These are phyloP conservation scores for Mactra quadrangularis DNA, from an alignment of 1,140 invertebrate species.

Conservation along the genomic window DNA sequence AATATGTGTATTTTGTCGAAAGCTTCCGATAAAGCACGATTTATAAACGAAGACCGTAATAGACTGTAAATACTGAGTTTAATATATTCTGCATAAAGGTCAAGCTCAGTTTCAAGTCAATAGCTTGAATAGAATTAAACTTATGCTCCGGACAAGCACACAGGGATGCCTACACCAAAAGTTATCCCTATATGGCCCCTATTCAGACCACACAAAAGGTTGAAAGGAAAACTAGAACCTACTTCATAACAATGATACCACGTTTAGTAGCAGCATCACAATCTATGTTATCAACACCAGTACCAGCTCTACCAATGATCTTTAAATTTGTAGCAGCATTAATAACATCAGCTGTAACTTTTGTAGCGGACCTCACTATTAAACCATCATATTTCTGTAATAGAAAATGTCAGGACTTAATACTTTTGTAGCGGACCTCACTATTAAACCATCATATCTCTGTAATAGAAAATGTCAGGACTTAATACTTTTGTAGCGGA, in stretches of 20 bases:
- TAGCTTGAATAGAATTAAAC: no score
- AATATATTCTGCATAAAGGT: no score
- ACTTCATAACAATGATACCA: slow-evolving; percentile 98
- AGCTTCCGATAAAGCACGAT: no score
- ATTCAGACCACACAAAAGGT: no score
- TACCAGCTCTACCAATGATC: slow-evolving; percentile 95
- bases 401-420: not conserved
- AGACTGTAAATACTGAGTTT: no score
- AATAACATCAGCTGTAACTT: slow-evolving; percentile 96
- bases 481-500: no score
- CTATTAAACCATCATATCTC: slow-evolving; percentile 95
- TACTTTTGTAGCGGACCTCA: slow-evolving; percentile 98
- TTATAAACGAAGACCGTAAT: no score
- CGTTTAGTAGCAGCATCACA: slow-evolving; percentile 92
- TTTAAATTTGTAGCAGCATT: slow-evolving; percentile 90
- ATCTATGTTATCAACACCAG: slow-evolving; percentile 99
- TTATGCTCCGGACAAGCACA: no score
- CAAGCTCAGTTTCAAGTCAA: no score
- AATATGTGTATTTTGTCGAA: no score
- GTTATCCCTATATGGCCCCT: no score
- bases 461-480: slow-evolving; percentile 53
- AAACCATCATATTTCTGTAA: slow-evolving; percentile 92
- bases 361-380: slow-evolving; percentile 97
- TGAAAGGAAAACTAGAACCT: slow-evolving; percentile 84
- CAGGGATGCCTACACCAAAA: no score